Base-by-base conservation (phyloP, 2,888 invertebrate species). In the Himalopsyche anomala region DNA sequence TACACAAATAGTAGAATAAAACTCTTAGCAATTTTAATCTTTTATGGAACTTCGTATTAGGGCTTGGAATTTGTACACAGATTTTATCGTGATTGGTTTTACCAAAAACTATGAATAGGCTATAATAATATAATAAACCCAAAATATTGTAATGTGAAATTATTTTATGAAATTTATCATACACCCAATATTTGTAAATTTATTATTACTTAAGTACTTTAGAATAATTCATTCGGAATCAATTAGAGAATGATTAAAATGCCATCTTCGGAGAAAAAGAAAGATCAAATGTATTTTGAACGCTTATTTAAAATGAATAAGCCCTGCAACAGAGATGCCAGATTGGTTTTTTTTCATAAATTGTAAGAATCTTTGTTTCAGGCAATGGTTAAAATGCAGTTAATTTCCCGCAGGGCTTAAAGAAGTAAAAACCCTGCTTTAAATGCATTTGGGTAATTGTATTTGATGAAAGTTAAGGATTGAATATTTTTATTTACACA, bases 331-430 rank as follows among this genome's bases (percentile, higher is more conserved):
- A 3, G n/a, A 56, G n/a, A 19, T n/a, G 62, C 62, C 28, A 11
- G 62, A 62, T 19, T 62, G 19, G 19, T 62, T 55, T 62, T 62
- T 51, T 62, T 62, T n/a, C 62, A 62, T 1, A 28, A 28, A 62
- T 62, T 62, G 28, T 5, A 19, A 19, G 62, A 19, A 62, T 19
- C 62, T 62, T 62, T 62, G 19, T 19, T 62, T 19, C 62, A 62
- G 62, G 2, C n/a, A 62, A 62, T 62, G 19, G 19, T 62, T 62
- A 62, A 62, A 19, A 62, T 62, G 62, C 62, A 62, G 19, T 62
- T 62, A 19, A 62, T 62, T 62, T 62, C 62, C 62, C 62, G 19
- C 62, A 62, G 62, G 62, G 62, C 8, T 62, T 62, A 15, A 8
- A 56, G 56, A 56, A 56, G 19, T 6, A 56, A 17, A n/a, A 56